Evolutionary conservation across 2,113 vertebrate genomes (phyloP), one percentile per base, ranked within the genome.

Genomic region (Grus americana): DNA sequence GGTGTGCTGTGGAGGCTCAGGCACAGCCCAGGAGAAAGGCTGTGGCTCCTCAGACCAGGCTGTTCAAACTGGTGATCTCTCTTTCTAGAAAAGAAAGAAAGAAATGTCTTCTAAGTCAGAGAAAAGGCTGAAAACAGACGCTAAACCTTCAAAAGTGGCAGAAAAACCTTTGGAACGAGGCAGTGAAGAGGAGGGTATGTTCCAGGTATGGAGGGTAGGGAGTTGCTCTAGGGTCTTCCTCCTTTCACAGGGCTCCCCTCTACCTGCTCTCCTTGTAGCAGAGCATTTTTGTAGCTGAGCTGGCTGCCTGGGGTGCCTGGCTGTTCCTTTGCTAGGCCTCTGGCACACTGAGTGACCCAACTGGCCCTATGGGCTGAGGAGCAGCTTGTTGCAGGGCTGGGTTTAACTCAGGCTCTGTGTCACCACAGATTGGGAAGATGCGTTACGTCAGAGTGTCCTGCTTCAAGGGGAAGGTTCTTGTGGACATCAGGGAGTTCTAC

Each of bases 401-500:
- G 29, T 18, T 47, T 67, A 40, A 67, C 22, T 0, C 10, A 0
- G 34, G 30, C 50, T 63, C 38, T 24, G 70, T 65, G 58, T 88
- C 12, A 0, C 47, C 0, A 1, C 73, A 90, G 92, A 75, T 89
- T 3, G 82, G 92, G 75, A 93, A 70, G 75, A 52, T 87, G 92
- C 19, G 76, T 11, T 89, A 81, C 8, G 79, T 91, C 79, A 20
- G 23, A 21, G 90, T 95, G 79, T 88, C 87, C 90, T 70, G 68
- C 76, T 96, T 93, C 67, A 90, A 88, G 79, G 86, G 91, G 46
- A 91, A 96, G 50, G 70, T 47, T 23, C 79, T 91, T 0, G 68
- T 96, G 74, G 93, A 92, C 40, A 74, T 89, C 65, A 92, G 94
- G 47, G 88, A 96, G 59, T 73, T 92, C 86, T 96, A 50, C 5